Conservation (phyloP, 2,113 vertebrate species). For the Cairina moschata region DNA sequence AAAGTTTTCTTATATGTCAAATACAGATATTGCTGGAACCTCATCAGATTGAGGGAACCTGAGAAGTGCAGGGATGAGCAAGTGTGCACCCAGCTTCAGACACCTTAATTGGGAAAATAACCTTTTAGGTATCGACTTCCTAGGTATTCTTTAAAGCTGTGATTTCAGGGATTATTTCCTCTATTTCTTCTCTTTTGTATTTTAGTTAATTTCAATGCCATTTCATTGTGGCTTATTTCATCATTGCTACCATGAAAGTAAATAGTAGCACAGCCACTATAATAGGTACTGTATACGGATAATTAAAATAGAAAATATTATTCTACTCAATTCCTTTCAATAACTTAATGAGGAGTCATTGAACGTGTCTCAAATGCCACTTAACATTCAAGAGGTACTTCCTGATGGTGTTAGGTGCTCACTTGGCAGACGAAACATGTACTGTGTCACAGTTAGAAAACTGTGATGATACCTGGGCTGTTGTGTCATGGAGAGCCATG, state of each 20-base stretch:
- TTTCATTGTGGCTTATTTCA: not conserved
- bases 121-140: not conserved
- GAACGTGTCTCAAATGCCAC: not conserved
- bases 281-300: not conserved
- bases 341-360: constrained; percentile 35
- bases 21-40: not conserved
- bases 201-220: constrained; percentile 18
- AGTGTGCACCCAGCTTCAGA: not conserved
- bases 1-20: not conserved
- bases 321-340: constrained; percentile 12
- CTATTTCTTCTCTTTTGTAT: not conserved
- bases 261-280: not conserved
- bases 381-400: not conserved
- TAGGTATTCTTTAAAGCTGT: not conserved
- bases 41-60: not conserved
- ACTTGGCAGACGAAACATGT: not conserved
- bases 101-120: not conserved
- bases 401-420: not conserved
- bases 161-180: constrained; percentile 22
- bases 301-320: constrained; percentile 45
- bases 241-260: not conserved
- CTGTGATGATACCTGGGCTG: not conserved
- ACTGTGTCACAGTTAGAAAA: not conserved
- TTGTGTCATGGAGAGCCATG: not conserved
- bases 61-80: not conserved